Base-by-base conservation (phyloP, 2,888 invertebrate genomes). In the Meteorus colon region DNA sequence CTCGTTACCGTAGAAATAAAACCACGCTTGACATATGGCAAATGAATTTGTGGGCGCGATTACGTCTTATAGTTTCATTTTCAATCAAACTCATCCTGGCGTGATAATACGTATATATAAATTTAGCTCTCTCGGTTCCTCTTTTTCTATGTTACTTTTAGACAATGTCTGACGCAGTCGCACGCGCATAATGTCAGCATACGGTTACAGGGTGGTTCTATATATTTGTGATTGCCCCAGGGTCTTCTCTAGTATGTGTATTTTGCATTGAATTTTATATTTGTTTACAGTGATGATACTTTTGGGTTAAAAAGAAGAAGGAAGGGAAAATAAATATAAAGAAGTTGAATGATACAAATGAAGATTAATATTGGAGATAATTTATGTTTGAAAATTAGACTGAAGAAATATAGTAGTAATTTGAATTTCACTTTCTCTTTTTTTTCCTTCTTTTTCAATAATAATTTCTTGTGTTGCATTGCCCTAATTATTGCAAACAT, bases 11-110 rank as follows among this genome's bases (percentile, higher is more conserved):
- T 5, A 55, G 55, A 62, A 62, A 31, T n/a, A n/a, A 71, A 74
- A 62, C 76, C 66, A 67, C 79, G 77, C 65, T 82, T 83, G 84
- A 86, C 87, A 86, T 86, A 87, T 87, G 87, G 86, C 84, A 83
- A 83, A 79, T 81, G 78, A 60, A 68, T 41, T 37, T 72, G 31
- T 70, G 72, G 65, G 45, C 74, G 69, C 73, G 77, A 77, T 77
- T 77, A 73, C 71, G 51, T 41, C 4, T 70, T 76, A 78, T 78
- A 83, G 82, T 86, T 85, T 84, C 82, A 84, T 84, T 85, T 84
- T 85, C 84, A 81, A 82, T 81, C 85, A 77, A 59, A 45, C 60
- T 63, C 75, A 48, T 72, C 76, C 69, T 72, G 67, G 68, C 63
- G 70, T 79, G 75, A 77, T 79, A 80, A 79, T 77, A 76, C 74